Base-by-base conservation (phyloP, 2,113 vertebrate species). In the Gopherus flavomarginatus region DNA sequence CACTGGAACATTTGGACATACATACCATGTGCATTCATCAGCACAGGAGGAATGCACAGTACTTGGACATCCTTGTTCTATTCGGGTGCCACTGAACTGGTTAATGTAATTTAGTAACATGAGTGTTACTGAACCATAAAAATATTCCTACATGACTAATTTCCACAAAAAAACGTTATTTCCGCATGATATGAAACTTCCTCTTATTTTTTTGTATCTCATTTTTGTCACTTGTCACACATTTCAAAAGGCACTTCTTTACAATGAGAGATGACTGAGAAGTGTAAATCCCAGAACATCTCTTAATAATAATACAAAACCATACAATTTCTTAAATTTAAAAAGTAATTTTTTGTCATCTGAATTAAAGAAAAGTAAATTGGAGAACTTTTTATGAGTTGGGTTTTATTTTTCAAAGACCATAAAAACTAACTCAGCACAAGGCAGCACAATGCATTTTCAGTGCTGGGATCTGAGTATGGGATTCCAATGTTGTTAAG, bases 91-190 rank as follows among this genome's bases (percentile, higher is more conserved):
- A 4, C 22, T 1, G 6, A 88, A 97, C 50, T 79, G 26, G 85
- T 96, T 97, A 96, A 95, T 1, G 26, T 53, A 38, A 96, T 80
- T 81, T 86, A 50, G 53, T 85, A 94, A 85, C 49, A 93, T 69
- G 56, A 92, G 6, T 42, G 50, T 91, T 92, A 85, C 13, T 86
- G 80, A 90, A 65, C 87, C 94, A 92, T 38, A 80, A 38, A 87
- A 93, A 87, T 59, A 49, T 77, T 77, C 47, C 69, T 53, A 92
- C 81, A 83, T 88, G 90, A 95, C 91, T 93, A 95, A 91, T 95
- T 86, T 85, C 56, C 86, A 92, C 96, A 97, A 94, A 96, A 96
- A 95, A 89, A 83, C 90, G 88, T 97, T 97, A 97, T 93, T 97
- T 97, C 95, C 94, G 94, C 92, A 72, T 94, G 93, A 94, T 84